Evolutionary conservation across 2,797 vertebrate genomes (phyloP).

Genomic region (Manis pentadactyla): DNA sequence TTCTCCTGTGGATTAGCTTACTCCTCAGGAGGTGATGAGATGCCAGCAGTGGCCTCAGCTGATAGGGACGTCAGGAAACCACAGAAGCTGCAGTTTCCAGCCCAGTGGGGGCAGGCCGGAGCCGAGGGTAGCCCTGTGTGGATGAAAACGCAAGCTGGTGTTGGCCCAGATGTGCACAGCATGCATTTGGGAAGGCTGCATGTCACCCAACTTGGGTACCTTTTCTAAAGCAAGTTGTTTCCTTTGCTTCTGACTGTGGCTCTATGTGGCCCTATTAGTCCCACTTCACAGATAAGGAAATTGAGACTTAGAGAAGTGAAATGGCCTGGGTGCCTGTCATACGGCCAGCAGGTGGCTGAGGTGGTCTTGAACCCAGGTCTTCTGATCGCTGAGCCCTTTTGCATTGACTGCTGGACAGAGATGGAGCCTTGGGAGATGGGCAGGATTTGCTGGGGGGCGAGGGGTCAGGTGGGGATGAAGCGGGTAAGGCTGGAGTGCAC

Average conservation of each 20-base stretch:
- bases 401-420: background rate
- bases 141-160: fast-evolving
- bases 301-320: background rate
- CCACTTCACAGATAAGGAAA: background rate
- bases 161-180: background rate
- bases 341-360: background rate
- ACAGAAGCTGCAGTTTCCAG: background rate
- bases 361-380: background rate
- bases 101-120: background rate
- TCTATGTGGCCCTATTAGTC: fast-evolving
- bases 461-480: background rate
- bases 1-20: background rate
- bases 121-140: fast-evolving
- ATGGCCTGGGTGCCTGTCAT: background rate
- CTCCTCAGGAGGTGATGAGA: background rate
- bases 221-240: background rate
- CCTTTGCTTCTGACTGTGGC: fast-evolving
- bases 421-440: background rate
- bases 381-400: fast-evolving
- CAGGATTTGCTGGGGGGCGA: background rate
- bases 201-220: background rate
- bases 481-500: background rate
- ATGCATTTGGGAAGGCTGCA: background rate
- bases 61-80: background rate
- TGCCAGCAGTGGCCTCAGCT: background rate